Evolutionary conservation across 1,140 invertebrate genomes (phyloP).

Genomic region (Phortica variegata): DNA sequence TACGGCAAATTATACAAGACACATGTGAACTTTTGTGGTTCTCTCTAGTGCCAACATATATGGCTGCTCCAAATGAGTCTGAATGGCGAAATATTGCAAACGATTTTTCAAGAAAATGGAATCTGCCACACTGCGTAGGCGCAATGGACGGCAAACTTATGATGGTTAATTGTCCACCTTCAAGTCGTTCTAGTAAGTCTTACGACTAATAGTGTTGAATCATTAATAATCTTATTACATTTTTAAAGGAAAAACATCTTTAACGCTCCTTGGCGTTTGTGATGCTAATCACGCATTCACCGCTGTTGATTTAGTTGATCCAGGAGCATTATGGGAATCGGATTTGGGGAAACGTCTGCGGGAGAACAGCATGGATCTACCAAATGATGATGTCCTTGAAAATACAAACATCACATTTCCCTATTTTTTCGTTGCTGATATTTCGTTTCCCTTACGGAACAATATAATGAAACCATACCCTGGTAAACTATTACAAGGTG

Average conservation of each 20-base stretch:
- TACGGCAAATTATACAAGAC: too few relatives aligned
- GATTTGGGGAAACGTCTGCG: background rate
- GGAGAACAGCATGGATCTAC: constrained; percentile 20
- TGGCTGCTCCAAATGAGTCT: too few relatives aligned
- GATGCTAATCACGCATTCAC: background rate
- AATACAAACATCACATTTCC: constrained; percentile 19
- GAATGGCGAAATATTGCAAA: constrained; percentile 18
- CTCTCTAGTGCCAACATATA: too few relatives aligned
- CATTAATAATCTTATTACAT: too few relatives aligned
- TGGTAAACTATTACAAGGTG: constrained; percentile 25
- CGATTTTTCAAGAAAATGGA: constrained; percentile 38
- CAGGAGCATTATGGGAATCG: background rate
- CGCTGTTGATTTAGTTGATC: background rate
- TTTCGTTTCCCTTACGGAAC: constrained; percentile 54
- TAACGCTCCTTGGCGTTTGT: background rate
- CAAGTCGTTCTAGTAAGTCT: constrained; percentile 46
- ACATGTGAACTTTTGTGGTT: too few relatives aligned
- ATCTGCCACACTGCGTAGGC: constrained; percentile 57
- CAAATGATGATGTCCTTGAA: constrained; percentile 28
- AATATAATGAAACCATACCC: constrained; percentile 59
- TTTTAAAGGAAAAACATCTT: too few relatives aligned
- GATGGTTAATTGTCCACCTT: constrained; percentile 35
- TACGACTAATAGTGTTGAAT: constrained; percentile 29
- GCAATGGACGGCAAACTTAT: constrained; percentile 58
- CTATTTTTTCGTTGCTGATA: constrained; percentile 58